Evolutionary conservation across 2,797 vertebrate genomes (phyloP).

Genomic region (Acrossocheilus fasciatus): DNA sequence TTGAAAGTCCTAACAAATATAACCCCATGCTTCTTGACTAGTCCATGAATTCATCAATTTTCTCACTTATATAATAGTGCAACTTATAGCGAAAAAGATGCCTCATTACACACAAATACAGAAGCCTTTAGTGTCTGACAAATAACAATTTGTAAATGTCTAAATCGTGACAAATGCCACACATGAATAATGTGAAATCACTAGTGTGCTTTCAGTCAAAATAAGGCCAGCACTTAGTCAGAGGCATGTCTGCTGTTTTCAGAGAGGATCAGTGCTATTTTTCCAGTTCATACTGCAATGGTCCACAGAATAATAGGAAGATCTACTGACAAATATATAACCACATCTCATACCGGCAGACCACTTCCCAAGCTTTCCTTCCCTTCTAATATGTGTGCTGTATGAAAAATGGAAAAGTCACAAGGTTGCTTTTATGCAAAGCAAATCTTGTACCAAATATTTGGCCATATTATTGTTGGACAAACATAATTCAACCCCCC

Average conservation of each 20-base stretch:
- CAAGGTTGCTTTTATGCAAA: constrained; percentile 37
- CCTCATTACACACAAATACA: neutral
- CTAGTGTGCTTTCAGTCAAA: constrained; percentile 39
- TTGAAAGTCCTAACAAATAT: neutral
- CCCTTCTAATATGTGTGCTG: constrained; percentile 26
- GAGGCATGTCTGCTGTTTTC: constrained; percentile 13
- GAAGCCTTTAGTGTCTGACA: constrained; percentile 23
- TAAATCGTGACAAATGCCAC: constrained; percentile 45
- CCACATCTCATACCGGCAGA: constrained; percentile 29
- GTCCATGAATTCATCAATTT: neutral
- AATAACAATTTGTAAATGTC: constrained; percentile 44
- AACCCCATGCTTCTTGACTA: neutral
- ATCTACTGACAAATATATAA: constrained; percentile 54
- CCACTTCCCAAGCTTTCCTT: constrained; percentile 39
- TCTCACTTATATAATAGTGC: neutral
- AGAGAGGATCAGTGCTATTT: constrained; percentile 44
- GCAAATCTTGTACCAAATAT: constrained; percentile 37
- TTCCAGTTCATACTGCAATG: constrained; percentile 27
- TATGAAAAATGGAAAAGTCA: constrained; percentile 42
- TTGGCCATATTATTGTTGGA: constrained; percentile 50
- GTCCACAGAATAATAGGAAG: constrained; percentile 51
- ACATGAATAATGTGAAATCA: constrained; percentile 49
- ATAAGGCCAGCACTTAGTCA: constrained; percentile 38
- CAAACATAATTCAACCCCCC: constrained; percentile 22
- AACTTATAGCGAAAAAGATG: neutral